Base-by-base conservation (phyloP, 2,888 invertebrate genomes). In the Phania funesta region DNA sequence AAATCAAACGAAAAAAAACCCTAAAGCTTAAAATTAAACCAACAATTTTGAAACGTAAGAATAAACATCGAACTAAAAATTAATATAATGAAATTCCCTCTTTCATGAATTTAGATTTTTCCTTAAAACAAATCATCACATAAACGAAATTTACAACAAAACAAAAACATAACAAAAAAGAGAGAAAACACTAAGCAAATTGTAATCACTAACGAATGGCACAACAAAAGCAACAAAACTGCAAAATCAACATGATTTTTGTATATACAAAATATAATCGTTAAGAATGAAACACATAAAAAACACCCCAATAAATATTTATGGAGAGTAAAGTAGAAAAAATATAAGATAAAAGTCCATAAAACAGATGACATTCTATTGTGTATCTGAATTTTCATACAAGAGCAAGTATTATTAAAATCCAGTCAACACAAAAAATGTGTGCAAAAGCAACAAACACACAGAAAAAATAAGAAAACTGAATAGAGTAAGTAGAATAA, bases 301-400 rank as follows among this genome's bases (percentile, higher is more conserved):
- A 16, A 29, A 70, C 26, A 35, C 32, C 62, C 52, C 62, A 64
- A 65, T 52, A 68, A 60, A 52, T 68, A 22, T 68, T 76, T 60
- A 52, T 60, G 44, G 20, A 48, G 16, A 24, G 29, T 11, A 26
- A 29, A 38, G 5, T 44, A 35, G 54, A 13, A 29, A 20, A 52
- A 68, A 46, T 50, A 35, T 54, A 41, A 58, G 50, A 75, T 35
- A 80, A 46, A 76, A 64, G 67, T 76, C 52, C 71, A 65, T 65
- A 80, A 58, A 80, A 64, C 68, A 44, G 58, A 71, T 81, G 76
- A 67, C 71, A 62, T 60, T 71, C 67, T 60, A 79, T 79, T 73
- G 44, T 67, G 35, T 70, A 13, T 22, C 5, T 35, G 18, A 56
- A 46, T 58, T 38, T 58, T 22, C 29, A 44, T 60, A 68, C 7